Evolutionary conservation across 2,888 invertebrate species (phyloP), one percentile per base, ranked within the genome.

Genomic region (Amorpha juglandis): DNA sequence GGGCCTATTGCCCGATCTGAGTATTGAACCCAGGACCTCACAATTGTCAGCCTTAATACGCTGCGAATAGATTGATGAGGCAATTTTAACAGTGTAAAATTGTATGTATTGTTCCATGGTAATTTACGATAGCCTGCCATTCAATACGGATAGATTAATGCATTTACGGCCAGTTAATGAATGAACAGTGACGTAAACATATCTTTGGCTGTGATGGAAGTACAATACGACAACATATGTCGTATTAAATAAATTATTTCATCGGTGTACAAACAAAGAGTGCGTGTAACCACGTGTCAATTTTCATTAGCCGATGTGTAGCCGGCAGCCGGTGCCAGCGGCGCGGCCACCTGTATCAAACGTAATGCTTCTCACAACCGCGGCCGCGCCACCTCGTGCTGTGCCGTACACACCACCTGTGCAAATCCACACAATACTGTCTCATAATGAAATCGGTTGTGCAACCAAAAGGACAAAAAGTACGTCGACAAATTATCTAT

Each of bases 331-430:
- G 42, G 77, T 78, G 78, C 78, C 74, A 68, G 73, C 71, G 70
- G 72, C 72, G 67, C 67, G 65, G 64, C 74, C 81, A 80, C 77
- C 75, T 82, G 78, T 75, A 70, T 70, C 71, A 75, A 75, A 73
- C 71, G 70, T 74, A 71, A 69, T 63, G 70, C 72, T 71, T 42
- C 58, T 42, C 38, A 62, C 42, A 62, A 7, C 38, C 48, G 16
- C 48, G 38, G 48, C 42, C 19, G 64, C 58, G 58, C 45, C 12
- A 45, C 14, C 12, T 11, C 50, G 19, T 9, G 50, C 50, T 0
- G 48, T 48, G 19, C 53, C 35, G 50, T 16, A 51, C 38, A 62
- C 52, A 45, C n/a, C 83, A 84, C 74, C 78, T 85, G 85, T 80
- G 76, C 78, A 78, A 74, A 84, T 77, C 73, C 73, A 70, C 68